phyloP scores from a whole-genome alignment of 2,797 vertebrate genomes.

The Megalops cyprinoides region DNA sequence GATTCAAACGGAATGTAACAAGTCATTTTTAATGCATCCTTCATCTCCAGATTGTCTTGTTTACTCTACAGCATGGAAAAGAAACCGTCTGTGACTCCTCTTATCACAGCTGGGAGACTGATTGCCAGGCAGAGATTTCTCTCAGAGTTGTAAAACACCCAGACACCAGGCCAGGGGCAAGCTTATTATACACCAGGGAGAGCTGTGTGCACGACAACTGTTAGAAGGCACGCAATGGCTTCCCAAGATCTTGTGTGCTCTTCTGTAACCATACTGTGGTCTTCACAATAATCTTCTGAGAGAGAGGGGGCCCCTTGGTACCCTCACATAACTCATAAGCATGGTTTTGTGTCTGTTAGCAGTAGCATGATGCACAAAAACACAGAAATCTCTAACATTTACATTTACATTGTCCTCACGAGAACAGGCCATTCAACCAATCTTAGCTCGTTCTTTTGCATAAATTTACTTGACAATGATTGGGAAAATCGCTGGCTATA shows the following conservation, averaged over 20 bases:
- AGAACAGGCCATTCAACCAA: no score
- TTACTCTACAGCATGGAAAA: slow-evolving; percentile 45
- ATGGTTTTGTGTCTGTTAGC: neutral
- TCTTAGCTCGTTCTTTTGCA: no score
- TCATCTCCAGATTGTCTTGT: slow-evolving; percentile 51
- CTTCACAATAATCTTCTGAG: slow-evolving; percentile 57
- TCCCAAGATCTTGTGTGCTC: slow-evolving; percentile 60
- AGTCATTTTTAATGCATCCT: slow-evolving; percentile 39
- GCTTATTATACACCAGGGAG: slow-evolving; percentile 45
- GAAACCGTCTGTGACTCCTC: slow-evolving; percentile 47
- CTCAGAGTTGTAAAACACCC: slow-evolving; percentile 46
- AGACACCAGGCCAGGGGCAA: slow-evolving; percentile 55
- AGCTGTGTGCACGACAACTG: slow-evolving; percentile 58
- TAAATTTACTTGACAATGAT: no score
- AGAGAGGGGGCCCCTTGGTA: no score
- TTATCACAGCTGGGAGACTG: slow-evolving; percentile 61
- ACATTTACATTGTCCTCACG: no score
- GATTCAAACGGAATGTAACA: slow-evolving; percentile 47
- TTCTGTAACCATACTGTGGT: slow-evolving; percentile 55
- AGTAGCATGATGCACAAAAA: neutral
- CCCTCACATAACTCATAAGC: no score
- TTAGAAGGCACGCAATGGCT: slow-evolving; percentile 67
- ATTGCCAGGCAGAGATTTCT: slow-evolving; percentile 61
- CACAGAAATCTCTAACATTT: neutral
- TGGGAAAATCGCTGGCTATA: no score